These are phyloP conservation scores for Corythornis vintsioides DNA, from an alignment of 2,113 vertebrate genomes.

Conservation along the genomic window DNA sequence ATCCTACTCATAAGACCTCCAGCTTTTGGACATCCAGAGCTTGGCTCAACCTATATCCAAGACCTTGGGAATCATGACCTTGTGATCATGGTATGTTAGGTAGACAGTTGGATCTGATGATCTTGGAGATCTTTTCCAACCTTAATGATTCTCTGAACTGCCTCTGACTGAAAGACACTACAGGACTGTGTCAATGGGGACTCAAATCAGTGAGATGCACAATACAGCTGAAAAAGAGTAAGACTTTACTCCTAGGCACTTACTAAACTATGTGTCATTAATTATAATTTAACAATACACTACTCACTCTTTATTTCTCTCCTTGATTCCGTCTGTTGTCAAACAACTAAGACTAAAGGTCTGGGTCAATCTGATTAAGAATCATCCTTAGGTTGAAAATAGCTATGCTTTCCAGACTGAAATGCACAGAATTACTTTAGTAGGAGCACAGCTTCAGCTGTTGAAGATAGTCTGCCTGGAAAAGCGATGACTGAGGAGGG, in stretches of 20 bases:
- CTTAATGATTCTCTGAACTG: too few relatives aligned
- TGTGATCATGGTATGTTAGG: too few relatives aligned
- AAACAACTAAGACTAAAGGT: background rate
- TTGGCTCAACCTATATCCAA: rapidly evolving
- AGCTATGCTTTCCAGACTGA: background rate
- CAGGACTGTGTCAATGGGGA: rapidly evolving
- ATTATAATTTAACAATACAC: background rate
- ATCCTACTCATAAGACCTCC: background rate
- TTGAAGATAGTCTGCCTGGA: slow-evolving; percentile 8
- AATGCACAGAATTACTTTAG: background rate
- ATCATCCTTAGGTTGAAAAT: background rate
- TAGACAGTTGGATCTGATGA: too few relatives aligned
- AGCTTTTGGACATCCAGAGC: background rate
- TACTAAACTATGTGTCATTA: background rate
- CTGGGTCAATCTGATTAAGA: background rate
- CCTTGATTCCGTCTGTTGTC: background rate
- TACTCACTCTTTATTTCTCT: background rate
- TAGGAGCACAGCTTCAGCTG: background rate
- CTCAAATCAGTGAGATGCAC: background rate
- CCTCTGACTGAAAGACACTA: background rate
- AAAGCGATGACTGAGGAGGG: background rate
- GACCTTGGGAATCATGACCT: background rate
- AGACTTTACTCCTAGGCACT: background rate
- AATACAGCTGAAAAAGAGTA: background rate
- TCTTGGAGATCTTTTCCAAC: too few relatives aligned